Evolutionary conservation across 2,113 vertebrate species (phyloP), one percentile per base, ranked within the genome.

Genomic region (Spea multiplicata): DNA sequence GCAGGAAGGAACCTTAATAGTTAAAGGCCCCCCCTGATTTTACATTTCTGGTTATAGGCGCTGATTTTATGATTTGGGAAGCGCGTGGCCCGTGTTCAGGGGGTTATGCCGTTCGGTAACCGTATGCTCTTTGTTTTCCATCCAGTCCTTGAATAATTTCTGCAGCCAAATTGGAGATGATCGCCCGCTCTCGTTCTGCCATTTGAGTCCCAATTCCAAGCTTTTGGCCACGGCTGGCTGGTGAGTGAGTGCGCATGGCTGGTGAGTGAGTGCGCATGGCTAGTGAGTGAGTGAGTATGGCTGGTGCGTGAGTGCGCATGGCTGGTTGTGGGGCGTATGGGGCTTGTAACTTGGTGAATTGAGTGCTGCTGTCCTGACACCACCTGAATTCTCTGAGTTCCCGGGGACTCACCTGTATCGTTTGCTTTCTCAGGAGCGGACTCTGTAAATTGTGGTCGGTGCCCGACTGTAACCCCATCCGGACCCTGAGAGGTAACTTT

Each of bases 151-250:
- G 84, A 99, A 99, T 86, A 99, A 98, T 87, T 98, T 99, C 89
- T 99, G 97, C 93, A 99, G 97, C 85, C 97, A 99, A 84, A 99
- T 99, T 5, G 97, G 97, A 7, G 97, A 99, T 0, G 96, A 98
- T 81, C 95, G 97, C 45, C 97, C 97, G 0, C 95, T 99, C 82
- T 99, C 97, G 73, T 98, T 93, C 89, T 99, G 97, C 87, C 94
- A 99, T 84, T 99, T 99, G 87, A 99, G 97, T 85, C 95, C 96
- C 0, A 93, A 95, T 82, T 99, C 97, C 84, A 96, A 94, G 71
- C 90, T 98, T 77, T 87, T 99, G 10, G 96, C 94, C 47, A 99
- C 97, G 0, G 97, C 91, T 13, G 99, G 96, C 75, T 99, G 97
- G 97, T 99, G 88, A 88, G 93, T 83, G 30, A 30, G 30, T 30